Base-by-base conservation (phyloP, 2,113 vertebrate genomes). In the Numenius arquata region DNA sequence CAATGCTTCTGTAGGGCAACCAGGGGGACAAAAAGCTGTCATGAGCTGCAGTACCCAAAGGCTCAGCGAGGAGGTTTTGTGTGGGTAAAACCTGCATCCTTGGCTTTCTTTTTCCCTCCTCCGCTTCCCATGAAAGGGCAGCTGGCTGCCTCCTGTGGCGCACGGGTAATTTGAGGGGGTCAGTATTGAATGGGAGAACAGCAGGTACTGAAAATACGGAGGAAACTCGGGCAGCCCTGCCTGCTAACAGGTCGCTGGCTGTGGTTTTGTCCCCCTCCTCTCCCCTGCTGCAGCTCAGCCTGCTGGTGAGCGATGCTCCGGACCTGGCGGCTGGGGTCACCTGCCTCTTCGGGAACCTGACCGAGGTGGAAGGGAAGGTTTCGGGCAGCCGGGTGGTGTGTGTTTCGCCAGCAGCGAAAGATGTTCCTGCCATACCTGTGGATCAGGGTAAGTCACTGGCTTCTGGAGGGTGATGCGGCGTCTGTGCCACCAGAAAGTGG, bases 301-400 rank as follows among this genome's bases (percentile, higher is more conserved):
- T 99, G 93, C 96, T 98, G 79, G 99, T 99, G 79, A 99, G 98
- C 7, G 98, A 99, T 4, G 99, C 99, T 59, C 99, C 99, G 0
- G 99, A 99, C 94, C 98, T 99, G 76, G 98, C 99, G 0, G 98
- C 97, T 0, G 99, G 99, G 2, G 98, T 99, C 88, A 98, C 98
- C 85, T 99, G 99, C 95, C 98, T 99, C 74, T 99, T 99, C 6
- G 99, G 99, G n/a, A 99, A 99, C 98, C 98, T 99, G 95, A 99
- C 98, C 0, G 99, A 99, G 97, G 99, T 99, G 70, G 98, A 99
- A 71, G 99, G 99, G 8, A 97, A 98, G 76, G 99, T 99, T n/a
- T 97, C 97, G 2, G 99, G 99, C 84, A 99, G 98, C 97, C 98
- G 98, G 82, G 99, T 99, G 38, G 97, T 99, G 22, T 99, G 99